phyloP scores from a whole-genome alignment of 2,113 vertebrate species.

The Carassius carassius region DNA sequence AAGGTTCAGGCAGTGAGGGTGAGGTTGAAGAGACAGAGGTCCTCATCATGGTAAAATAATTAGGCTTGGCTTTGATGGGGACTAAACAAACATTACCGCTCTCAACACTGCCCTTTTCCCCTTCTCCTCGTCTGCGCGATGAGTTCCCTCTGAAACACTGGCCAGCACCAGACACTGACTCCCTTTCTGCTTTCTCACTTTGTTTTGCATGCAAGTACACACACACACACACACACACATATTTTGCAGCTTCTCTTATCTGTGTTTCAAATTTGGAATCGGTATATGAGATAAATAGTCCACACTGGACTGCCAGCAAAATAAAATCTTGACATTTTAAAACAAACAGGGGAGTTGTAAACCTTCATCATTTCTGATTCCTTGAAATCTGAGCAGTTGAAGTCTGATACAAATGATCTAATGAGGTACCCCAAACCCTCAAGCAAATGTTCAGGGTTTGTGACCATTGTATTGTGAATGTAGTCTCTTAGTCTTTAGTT shows the following conservation, averaged over 20 bases:
- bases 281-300: conserved; percentile 66
- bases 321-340: conserved; percentile 23
- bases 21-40: conserved; percentile 64
- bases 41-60: conserved; percentile 80
- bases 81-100: conserved; percentile 80
- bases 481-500: not conserved
- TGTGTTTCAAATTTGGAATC: conserved; percentile 59
- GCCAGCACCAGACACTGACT: conserved; percentile 34
- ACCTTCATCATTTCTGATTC: not conserved
- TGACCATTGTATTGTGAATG: not conserved
- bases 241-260: conserved; percentile 67
- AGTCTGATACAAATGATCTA: not conserved
- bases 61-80: conserved; percentile 77
- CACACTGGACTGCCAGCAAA: conserved; percentile 44
- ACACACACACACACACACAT: conserved; percentile 11
- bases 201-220: conserved; percentile 49
- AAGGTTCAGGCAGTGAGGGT: not conserved
- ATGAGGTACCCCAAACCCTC: not conserved
- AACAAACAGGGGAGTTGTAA: not conserved
- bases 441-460: not conserved
- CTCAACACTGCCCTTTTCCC: conserved; percentile 66
- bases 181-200: conserved; percentile 74
- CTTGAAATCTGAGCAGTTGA: not conserved
- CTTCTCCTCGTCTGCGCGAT: conserved; percentile 54
- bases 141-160: conserved; percentile 57